Conservation (phyloP, 2,888 invertebrate genomes). For the Mycalesis mineus region DNA sequence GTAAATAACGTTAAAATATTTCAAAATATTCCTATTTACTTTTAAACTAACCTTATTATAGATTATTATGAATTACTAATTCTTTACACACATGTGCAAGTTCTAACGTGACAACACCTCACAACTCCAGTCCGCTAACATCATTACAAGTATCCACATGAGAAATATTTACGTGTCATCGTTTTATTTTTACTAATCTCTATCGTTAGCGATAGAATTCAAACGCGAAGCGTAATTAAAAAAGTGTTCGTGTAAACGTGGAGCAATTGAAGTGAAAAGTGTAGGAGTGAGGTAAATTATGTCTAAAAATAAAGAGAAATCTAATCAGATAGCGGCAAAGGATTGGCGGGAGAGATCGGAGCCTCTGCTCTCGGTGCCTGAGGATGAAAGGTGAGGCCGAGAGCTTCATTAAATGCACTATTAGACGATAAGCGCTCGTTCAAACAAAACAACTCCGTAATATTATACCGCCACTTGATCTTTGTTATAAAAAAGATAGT, state of each 20-base stretch:
- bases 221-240: constrained; percentile 2
- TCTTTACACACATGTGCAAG: constrained; percentile 43
- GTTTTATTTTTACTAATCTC: background rate
- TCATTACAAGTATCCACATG: constrained; percentile 41
- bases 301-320: constrained; percentile 69
- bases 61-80: constrained; percentile 47
- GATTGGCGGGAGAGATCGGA: constrained; percentile 64
- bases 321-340: constrained; percentile 55
- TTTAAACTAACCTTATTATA: constrained; percentile 39
- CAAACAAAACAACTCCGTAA: constrained; percentile 56
- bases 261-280: background rate
- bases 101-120: constrained; percentile 33
- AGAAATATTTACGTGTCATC: constrained; percentile 18
- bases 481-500: constrained; percentile 23
- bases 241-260: constrained; percentile 13
- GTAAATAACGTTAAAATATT: too few species aligned
- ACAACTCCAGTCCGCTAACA: constrained; percentile 41
- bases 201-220: background rate
- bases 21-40: background rate
- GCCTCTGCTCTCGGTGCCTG: constrained; percentile 66
- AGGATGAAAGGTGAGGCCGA: constrained; percentile 73
- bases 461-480: constrained; percentile 46
- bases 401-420: constrained; percentile 68
- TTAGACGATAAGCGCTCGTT: constrained; percentile 53
- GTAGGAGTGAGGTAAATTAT: constrained; percentile 31